A percentile compares a stretch with the other conserved stretches of the same genome.
phyloP scores from a whole-genome alignment of 1,140 invertebrate species.

The Eumaeus atala region DNA sequence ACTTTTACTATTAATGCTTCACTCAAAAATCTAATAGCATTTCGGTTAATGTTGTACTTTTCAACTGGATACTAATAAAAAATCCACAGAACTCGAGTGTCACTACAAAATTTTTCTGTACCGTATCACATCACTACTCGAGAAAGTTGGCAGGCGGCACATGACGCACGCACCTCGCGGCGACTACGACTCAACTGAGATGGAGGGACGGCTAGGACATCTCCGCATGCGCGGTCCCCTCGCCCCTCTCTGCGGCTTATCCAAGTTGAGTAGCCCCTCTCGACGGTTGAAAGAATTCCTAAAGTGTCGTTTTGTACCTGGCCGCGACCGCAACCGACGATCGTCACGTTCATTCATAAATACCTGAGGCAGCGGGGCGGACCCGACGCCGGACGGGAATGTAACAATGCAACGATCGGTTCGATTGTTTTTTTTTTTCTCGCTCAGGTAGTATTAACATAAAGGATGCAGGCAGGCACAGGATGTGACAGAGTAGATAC shows the following conservation, averaged over 20 bases:
- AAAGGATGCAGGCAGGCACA: conserved; percentile 51
- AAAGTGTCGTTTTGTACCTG: conserved; percentile 72
- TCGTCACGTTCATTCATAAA: conserved; percentile 72
- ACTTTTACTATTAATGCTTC: conserved; percentile 12
- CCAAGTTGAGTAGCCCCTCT: conserved; percentile 53
- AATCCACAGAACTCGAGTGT: conserved; percentile 26
- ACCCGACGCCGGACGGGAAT: conserved; percentile 39
- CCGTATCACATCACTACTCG: conserved; percentile 70
- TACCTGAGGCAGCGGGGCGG: conserved; percentile 45
- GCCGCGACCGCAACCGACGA: conserved; percentile 53
- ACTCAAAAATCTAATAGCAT: conserved; percentile 14
- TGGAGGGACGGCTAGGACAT: conserved; percentile 53
- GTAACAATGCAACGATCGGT: conserved; percentile 46
- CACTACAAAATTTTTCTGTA: conserved; percentile 37
- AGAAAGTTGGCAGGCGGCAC: conserved; percentile 61
- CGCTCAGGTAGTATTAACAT: conserved; percentile 60
- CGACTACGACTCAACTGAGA: conserved; percentile 60
- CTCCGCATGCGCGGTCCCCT: conserved; percentile 60
- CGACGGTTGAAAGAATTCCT: conserved; percentile 66
- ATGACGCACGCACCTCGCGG: conserved; percentile 49
- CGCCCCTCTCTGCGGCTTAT: conserved; percentile 66
- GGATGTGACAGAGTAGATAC: conserved; percentile 44
- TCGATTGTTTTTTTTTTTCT: conserved; percentile 51
- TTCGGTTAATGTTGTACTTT: background rate
- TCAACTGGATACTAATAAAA: conserved; percentile 16